Evolutionary conservation across 2,888 invertebrate species (phyloP), one percentile per base, ranked within the genome.

Genomic region (Noctua janthe): DNA sequence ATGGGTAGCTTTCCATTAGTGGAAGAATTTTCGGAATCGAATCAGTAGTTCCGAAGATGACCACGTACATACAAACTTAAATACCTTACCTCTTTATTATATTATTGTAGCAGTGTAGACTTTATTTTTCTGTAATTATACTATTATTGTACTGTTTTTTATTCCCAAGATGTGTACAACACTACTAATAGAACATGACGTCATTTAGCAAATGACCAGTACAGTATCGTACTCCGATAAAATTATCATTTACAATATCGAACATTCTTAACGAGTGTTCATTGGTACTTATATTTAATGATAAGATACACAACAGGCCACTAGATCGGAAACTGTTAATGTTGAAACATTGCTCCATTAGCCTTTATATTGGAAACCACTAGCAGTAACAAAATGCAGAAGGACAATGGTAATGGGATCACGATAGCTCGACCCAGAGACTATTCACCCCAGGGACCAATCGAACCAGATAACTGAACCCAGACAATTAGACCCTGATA

Each of bases 281-380:
- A 66, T 64, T 62, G 76, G 71, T 71, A 75, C 56, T 87, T 67
- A 89, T 79, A 87, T 81, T 89, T 87, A 84, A 87, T 79, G 87
- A 84, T 89, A 87, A 87, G 75, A 80, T 49, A 79, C 47, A 83
- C 87, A 87, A 70, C 75, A 79, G 81, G 85, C 71, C 79, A 84
- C 54, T 84, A 89, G 89, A 81, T 89, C 88, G 88, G 87, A 87
- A 87, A 84, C 78, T 74, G 78, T 76, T 89, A 87, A 87, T 85
- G 82, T 78, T 77, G n/a, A n/a, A n/a, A 77, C 64, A 70, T 74
- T 81, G 74, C 56, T 13, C 85, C 88, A 87, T 89, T 87, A 84
- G 77, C 76, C 74, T 84, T 83, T 81, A 78, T 83, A 80, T 76
- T 72, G 71, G 15, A 15, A 51, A 69, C 23, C 75, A 76, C 35